A percentile compares a stretch with the other conserved stretches of the same genome.
These are phyloP conservation scores for Pseudomugil tenellus DNA, from an alignment of 2,797 vertebrate species.

Conservation along the genomic window DNA sequence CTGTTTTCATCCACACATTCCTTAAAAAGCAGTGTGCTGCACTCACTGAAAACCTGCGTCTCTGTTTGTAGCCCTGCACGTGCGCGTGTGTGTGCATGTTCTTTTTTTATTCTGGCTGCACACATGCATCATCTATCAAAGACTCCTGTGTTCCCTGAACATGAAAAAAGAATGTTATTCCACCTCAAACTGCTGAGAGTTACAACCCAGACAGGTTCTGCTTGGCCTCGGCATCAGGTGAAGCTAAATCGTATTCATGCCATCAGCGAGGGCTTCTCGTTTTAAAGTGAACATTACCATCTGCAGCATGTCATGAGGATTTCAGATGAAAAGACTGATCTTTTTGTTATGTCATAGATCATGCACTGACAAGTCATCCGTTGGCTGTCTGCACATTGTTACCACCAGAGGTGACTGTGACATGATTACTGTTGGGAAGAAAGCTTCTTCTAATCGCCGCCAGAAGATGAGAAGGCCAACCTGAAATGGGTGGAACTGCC, in stretches of 20 bases:
- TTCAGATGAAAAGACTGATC: conserved; percentile 25
- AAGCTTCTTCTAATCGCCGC: conserved; percentile 11
- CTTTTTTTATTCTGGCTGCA: conserved; percentile 29
- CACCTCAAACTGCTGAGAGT: conserved; percentile 40
- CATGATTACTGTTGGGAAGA: conserved; percentile 17
- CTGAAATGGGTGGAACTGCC: conserved; percentile 9
- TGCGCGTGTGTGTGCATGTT: conserved; percentile 4
- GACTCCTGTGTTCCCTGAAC: conserved; percentile 39
- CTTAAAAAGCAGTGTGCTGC: conserved; percentile 59
- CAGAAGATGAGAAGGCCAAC: conserved; percentile 27
- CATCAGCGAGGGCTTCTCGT: conserved; percentile 18
- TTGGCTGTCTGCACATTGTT: conserved; percentile 18
- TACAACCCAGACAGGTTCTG: conserved; percentile 42
- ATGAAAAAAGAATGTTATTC: conserved; percentile 55
- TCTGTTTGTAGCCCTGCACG: conserved; percentile 10
- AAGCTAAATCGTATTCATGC: conserved; percentile 29
- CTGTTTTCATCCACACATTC: conserved; percentile 73
- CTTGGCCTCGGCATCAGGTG: conserved; percentile 20
- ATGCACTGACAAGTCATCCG: conserved; percentile 3
- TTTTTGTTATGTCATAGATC: conserved; percentile 35
- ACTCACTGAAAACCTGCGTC: conserved; percentile 63
- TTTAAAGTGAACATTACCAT: conserved; percentile 8
- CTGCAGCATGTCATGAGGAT: conserved; percentile 1
- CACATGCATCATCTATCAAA: conserved; percentile 51
- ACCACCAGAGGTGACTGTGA: conserved; percentile 13